Evolutionary conservation across 64 coral and sea anemone genomes (phyloP), one percentile per base, ranked within the genome.

Genomic region (Dendronephthya gigantea): DNA sequence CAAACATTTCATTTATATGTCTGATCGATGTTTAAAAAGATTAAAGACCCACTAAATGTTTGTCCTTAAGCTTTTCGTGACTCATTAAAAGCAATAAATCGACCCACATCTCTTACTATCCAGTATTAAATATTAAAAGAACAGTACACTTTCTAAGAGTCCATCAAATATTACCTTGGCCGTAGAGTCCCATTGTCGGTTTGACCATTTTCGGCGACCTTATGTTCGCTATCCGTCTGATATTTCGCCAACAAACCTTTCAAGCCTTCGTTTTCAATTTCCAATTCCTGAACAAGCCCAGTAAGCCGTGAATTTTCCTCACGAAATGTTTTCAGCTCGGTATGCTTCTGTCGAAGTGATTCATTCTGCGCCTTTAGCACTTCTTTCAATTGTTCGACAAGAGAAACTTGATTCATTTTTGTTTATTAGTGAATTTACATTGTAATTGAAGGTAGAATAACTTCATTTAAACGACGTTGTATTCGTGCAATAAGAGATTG

Each of bases 361-460:
- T 79, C 72, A 39, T 79, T 79, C 8, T 79, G 72, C 0, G 72
- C 72, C 32, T 79, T 79, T 19, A 79, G 32, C 3, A 79, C 30
- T 17, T 79, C 72, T 39, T 79, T 79, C 32, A 79, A 39, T 17
- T 79, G 72, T 34, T 79, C 72, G 29, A 79, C 72, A 10, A 79
- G 32, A 15, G 72, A 79, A 39, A 79, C 72, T 39, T 79, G 72
- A 34, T 79, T 79, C 72, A 79, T 79, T 79, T 79, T 79, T 30
- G 58, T 66, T 66, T 66, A 8, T 15, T 16, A 0, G 32, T 33
- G 12, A 79, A 79, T 14, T 34, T 33, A 62, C 72, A 36, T 33
- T 0, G 72, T 36, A 79, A 17, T 79, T 35, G 19, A 29, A 4
- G 9, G 29, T 15, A 79, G 15, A 34, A 0, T 33, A 17, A 10